A percentile compares a stretch with the other conserved stretches of the same genome.
phyloP scores from a whole-genome alignment of 2,888 invertebrate species.

The Slavum lentiscoides region DNA sequence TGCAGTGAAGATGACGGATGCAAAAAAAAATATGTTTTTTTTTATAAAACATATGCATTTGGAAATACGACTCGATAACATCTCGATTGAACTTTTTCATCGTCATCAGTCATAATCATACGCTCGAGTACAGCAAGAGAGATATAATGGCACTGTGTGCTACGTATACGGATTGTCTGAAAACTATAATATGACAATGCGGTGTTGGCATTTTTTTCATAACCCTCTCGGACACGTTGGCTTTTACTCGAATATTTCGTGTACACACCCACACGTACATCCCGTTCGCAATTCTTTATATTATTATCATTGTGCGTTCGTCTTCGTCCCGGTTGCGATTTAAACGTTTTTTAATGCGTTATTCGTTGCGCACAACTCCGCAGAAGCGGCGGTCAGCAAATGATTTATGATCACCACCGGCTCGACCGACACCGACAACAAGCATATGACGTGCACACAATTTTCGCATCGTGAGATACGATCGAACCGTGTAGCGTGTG shows the following conservation, averaged over 20 bases:
- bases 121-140: too few species aligned
- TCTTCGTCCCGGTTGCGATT: background rate
- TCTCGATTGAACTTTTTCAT: too few species aligned
- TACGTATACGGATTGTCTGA: background rate
- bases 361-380: too few species aligned
- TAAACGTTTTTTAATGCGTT: constrained; percentile 46
- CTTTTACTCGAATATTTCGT: background rate
- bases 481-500: too few species aligned
- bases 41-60: too few species aligned
- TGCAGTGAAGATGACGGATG: too few species aligned
- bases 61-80: too few species aligned
- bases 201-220: background rate
- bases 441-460: background rate
- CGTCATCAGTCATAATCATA: too few species aligned
- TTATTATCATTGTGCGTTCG: background rate
- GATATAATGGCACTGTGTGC: background rate
- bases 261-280: background rate
- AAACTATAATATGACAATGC: background rate
- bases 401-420: constrained; percentile 21
- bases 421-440: background rate
- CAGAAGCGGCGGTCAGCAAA: background rate
- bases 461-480: background rate
- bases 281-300: background rate
- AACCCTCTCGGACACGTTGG: background rate
- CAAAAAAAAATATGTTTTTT: too few species aligned